phyloP scores from a whole-genome alignment of 2,113 vertebrate genomes.

The Tauraco erythrolophus region DNA sequence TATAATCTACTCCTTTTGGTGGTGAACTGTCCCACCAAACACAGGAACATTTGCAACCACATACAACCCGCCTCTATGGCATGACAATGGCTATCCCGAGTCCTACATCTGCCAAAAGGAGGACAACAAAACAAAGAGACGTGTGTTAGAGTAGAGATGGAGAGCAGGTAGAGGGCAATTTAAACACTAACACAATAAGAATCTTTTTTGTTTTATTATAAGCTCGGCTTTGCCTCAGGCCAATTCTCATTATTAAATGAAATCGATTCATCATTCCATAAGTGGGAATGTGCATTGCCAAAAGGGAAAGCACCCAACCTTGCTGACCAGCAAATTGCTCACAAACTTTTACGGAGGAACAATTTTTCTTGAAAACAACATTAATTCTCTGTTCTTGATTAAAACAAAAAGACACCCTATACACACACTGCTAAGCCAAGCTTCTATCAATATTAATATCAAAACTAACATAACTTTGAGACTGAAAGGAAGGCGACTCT shows the following conservation, averaged over 20 bases:
- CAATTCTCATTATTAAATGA: slow-evolving; percentile 45
- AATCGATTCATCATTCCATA: slow-evolving; percentile 13
- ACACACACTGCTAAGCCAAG: not conserved
- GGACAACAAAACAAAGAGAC: not conserved
- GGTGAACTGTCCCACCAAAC: not conserved
- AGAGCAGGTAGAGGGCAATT: not conserved
- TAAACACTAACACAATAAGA: slow-evolving; percentile 2
- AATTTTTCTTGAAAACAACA: not conserved
- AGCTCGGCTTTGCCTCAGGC: slow-evolving; percentile 1
- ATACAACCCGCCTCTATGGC: not conserved
- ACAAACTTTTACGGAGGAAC: not conserved
- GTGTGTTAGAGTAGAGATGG: rapidly evolving
- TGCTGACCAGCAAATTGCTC: not conserved
- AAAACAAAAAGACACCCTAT: not conserved
- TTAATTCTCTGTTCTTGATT: not conserved
- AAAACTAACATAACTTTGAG: not conserved
- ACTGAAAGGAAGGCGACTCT: slow-evolving; percentile 29
- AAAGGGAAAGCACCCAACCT: not conserved
- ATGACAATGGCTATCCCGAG: not conserved
- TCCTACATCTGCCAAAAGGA: not conserved
- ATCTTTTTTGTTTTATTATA: not conserved
- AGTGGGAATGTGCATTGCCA: not conserved
- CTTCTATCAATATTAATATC: not conserved
- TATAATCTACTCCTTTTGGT: not conserved
- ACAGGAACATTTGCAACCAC: not conserved